A percentile compares a stretch with the other conserved stretches of the same genome.
Evolutionary conservation across 2,797 vertebrate genomes (phyloP).

Genomic region (Hyperoplus lanceolatus): DNA sequence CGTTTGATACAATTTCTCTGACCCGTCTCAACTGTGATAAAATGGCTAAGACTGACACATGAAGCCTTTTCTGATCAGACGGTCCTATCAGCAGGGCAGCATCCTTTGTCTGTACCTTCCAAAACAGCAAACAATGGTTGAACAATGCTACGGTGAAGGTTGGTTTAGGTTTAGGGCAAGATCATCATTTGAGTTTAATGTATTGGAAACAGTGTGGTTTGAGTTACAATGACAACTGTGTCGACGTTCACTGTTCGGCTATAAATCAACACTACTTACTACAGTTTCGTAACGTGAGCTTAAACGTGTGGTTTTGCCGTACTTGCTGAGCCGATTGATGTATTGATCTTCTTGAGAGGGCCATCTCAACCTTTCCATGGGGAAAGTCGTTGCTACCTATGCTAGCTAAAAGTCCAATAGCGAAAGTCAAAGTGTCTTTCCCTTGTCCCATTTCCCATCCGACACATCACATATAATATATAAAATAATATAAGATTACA

Average conservation of each 20-base stretch:
- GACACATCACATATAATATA: neutral
- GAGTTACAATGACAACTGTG: neutral
- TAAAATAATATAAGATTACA: neutral
- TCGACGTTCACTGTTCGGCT: neutral
- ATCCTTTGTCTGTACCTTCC: neutral
- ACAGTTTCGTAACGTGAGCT: neutral
- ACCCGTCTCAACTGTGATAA: neutral
- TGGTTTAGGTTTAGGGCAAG: neutral
- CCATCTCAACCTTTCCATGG: neutral
- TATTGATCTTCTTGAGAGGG: neutral
- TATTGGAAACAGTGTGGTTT: neutral
- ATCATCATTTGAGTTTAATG: too few relatives aligned
- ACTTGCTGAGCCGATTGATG: neutral
- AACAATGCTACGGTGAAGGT: neutral
- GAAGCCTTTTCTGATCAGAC: neutral
- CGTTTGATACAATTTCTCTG: neutral
- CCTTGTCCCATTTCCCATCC: neutral
- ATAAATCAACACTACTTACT: neutral
- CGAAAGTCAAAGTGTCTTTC: neutral
- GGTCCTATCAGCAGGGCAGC: neutral
- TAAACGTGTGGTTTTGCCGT: neutral
- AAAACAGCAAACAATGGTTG: neutral
- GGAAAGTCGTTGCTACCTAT: neutral
- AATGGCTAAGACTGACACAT: neutral
- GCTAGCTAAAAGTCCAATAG: neutral